Evolutionary conservation across 1,140 invertebrate genomes (phyloP), one percentile per base, ranked within the genome.

Genomic region (Aphelenchoides fujianensis): DNA sequence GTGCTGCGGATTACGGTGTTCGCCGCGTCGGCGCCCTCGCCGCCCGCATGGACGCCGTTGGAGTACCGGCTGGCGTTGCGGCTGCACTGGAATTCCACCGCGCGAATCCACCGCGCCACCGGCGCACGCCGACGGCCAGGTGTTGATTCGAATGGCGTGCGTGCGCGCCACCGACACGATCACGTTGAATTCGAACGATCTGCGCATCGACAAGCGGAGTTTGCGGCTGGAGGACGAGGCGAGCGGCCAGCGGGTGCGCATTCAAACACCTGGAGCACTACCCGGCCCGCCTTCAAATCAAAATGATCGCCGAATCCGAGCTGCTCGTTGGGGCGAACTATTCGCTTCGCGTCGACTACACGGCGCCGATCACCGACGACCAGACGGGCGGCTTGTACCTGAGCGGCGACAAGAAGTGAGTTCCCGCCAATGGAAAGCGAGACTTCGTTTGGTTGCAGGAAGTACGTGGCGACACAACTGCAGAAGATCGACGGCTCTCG

Each of bases 401-500:
- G 41, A 48, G 41, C 41, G 41, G 41, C 23, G 23, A 23, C 12
- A 48, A 48, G 23, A 48, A 12, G 41, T 48, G 23, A 16, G 41
- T 48, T 48, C 41, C 23, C n/a, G n/a, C n/a, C n/a, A n/a, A n/a
- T n/a, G n/a, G n/a, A 12, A 23, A 2, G 27, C 19, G 36, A 72
- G 41, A 31, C 35, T 35, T 30, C n/a, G 35, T 37, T 52, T 61
- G 48, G 19, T 72, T 72, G 19, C n/a, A 74, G 73, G 36, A 68
- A 67, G 36, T 53, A 68, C 28, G 59, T 75, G 9, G 74, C 71
- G 7, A 74, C 77, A 19, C 78, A 80, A 55, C 66, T 80, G 54
- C 78, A 80, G 54, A 67, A 73, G 35, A 67, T 77, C 32, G 74
- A 77, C 34, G 74, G 74, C 52, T 63, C 74, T 30, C 64, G 68